Percentiles rank a stretch among this genome's conserved stretches.
phyloP scores from a whole-genome alignment of 1,140 invertebrate species.

The Cecropterus lyciades region DNA sequence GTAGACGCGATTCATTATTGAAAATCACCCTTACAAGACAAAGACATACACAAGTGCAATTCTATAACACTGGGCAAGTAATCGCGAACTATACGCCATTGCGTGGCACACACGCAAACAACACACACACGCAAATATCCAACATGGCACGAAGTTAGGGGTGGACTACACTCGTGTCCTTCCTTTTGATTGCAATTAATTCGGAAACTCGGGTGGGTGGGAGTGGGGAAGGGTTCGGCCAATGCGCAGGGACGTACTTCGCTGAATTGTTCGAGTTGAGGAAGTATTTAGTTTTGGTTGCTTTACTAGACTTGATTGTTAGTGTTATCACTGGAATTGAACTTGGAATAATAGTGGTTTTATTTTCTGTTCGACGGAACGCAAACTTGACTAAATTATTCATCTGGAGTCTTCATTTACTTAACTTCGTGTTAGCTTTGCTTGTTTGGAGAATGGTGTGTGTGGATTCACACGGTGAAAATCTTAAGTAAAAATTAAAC shows the following conservation, averaged over 20 bases:
- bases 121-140: slow-evolving; percentile 55
- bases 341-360: slow-evolving; percentile 36
- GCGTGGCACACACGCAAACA: slow-evolving; percentile 38
- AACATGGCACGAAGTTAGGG: slow-evolving; percentile 78
- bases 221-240: slow-evolving; percentile 62
- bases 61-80: slow-evolving; percentile 41
- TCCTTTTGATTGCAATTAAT: slow-evolving; percentile 85
- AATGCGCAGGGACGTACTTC: slow-evolving; percentile 74
- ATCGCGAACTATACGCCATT: slow-evolving; percentile 45
- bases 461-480: no score
- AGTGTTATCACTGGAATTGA: slow-evolving; percentile 30
- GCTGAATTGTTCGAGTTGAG: slow-evolving; percentile 56
- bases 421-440: neutral
- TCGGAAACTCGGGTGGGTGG: slow-evolving; percentile 64
- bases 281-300: slow-evolving; percentile 59
- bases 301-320: slow-evolving; percentile 38
- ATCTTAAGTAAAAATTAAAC: no score
- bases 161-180: slow-evolving; percentile 80
- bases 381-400: slow-evolving; percentile 28
- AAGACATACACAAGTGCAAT: slow-evolving; percentile 32
- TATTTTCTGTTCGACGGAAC: slow-evolving; percentile 19
- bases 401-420: neutral
- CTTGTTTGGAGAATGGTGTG: no score
- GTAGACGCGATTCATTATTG: neutral
- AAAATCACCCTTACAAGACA: slow-evolving; percentile 31